phyloP scores from a whole-genome alignment of 2,797 vertebrate genomes.

The Sus cebifrons region DNA sequence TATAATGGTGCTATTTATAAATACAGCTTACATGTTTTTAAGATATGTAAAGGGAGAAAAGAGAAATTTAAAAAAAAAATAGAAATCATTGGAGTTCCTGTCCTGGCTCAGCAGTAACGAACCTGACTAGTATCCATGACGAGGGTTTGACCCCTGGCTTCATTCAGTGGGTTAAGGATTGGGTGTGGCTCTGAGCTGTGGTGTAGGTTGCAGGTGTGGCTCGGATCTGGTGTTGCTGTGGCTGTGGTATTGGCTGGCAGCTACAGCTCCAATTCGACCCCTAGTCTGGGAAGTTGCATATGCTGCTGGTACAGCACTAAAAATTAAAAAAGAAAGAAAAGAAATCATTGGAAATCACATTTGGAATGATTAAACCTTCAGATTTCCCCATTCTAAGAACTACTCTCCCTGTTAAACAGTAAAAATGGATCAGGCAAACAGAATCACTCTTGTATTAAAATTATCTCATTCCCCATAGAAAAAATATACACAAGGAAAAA shows the following conservation, averaged over 20 bases:
- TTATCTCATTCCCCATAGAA: neutral
- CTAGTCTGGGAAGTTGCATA: no score
- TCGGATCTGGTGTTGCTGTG: no score
- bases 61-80: neutral
- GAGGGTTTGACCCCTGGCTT: no score
- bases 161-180: no score
- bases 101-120: no score
- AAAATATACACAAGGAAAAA: neutral
- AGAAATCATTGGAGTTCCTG: neutral
- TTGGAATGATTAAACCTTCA: constrained; percentile 53
- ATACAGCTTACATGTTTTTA: neutral
- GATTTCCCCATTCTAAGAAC: constrained; percentile 46
- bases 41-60: neutral
- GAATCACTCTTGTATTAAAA: neutral
- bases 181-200: no score
- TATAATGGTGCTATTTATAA: neutral
- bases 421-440: neutral
- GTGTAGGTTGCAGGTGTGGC: no score
- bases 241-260: no score
- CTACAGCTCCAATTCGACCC: no score
- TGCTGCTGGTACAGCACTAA: no score
- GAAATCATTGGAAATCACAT: constrained; percentile 47
- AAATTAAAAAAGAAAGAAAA: neutral
- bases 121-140: no score
- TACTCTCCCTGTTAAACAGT: neutral